These are phyloP conservation scores for Paramisgurnus dabryanus DNA, from an alignment of 2,113 vertebrate genomes.

Conservation along the genomic window DNA sequence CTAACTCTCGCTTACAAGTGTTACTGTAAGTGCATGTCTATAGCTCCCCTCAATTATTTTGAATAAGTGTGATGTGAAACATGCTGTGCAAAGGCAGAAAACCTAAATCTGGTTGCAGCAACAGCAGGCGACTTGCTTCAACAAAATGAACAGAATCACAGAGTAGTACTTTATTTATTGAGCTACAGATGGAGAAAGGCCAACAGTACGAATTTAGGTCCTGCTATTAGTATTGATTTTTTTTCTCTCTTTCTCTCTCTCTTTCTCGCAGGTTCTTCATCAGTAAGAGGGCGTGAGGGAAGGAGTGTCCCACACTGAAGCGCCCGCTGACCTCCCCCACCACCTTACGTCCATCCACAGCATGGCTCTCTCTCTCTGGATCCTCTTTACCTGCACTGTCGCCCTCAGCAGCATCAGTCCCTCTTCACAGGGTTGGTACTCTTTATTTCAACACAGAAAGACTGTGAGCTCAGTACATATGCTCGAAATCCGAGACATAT, in stretches of 20 bases:
- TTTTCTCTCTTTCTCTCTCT: constrained; percentile 39
- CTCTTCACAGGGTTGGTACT: constrained; percentile 70
- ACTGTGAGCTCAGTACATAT: background rate
- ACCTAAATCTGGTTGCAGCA: background rate
- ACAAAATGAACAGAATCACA: constrained; percentile 23
- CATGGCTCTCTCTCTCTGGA: constrained; percentile 74
- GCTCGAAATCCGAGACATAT: background rate
- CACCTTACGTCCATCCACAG: constrained; percentile 52
- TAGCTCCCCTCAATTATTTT: constrained; percentile 9
- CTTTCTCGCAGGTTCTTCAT: constrained; percentile 60
- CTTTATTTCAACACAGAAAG: background rate
- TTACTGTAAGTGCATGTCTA: background rate
- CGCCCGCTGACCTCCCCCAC: constrained; percentile 59
- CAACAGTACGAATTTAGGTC: constrained; percentile 41
- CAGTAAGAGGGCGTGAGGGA: constrained; percentile 65
- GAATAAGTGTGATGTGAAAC: constrained; percentile 31
- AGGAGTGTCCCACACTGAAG: constrained; percentile 54
- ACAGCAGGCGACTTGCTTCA: background rate
- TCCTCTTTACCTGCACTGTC: constrained; percentile 68
- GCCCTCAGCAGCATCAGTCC: constrained; percentile 68
- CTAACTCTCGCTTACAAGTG: background rate
- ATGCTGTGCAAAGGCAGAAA: background rate
- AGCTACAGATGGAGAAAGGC: constrained; percentile 9
- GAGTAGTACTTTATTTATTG: constrained; percentile 20
- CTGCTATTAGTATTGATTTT: constrained; percentile 48